Conservation (phyloP, 2,797 vertebrate species). For the Pseudocheirus occidentalis region DNA sequence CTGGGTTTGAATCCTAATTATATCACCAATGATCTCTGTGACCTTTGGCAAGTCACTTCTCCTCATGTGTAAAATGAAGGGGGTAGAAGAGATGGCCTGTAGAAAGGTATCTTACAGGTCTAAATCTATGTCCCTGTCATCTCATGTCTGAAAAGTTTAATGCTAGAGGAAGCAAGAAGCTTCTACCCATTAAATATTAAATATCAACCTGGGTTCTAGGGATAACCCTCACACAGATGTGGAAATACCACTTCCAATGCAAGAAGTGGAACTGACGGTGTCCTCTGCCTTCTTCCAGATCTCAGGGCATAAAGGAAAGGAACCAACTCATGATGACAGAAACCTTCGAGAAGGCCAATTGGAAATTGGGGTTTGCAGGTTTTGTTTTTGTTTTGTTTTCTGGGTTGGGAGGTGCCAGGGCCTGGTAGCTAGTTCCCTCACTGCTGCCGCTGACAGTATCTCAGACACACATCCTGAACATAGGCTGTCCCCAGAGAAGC, state of each 20-base stretch:
- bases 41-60: not conserved
- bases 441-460: conserved; percentile 69
- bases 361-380: not conserved
- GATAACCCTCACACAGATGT: conserved; percentile 35
- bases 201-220: conserved; percentile 6
- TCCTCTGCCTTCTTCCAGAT: conserved; percentile 10
- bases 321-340: not conserved
- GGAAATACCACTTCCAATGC: conserved; percentile 31
- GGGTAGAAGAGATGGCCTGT: not conserved
- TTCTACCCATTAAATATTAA: not conserved
- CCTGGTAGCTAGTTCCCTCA: conserved; percentile 47
- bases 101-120: not conserved
- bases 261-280: conserved; percentile 2
- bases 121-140: not conserved
- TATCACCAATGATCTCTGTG: not conserved
- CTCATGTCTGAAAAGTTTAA: not conserved
- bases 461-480: conserved; percentile 75
- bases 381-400: conserved; percentile 45
- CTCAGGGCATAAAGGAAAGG: not conserved
- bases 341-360: not conserved
- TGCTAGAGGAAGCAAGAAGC: not conserved
- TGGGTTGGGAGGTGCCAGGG: not conserved
- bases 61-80: not conserved
- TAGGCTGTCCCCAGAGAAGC: conserved; percentile 68
- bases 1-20: not conserved